Conservation (phyloP, 2,888 invertebrate species). For the Agrochola lychnidis region DNA sequence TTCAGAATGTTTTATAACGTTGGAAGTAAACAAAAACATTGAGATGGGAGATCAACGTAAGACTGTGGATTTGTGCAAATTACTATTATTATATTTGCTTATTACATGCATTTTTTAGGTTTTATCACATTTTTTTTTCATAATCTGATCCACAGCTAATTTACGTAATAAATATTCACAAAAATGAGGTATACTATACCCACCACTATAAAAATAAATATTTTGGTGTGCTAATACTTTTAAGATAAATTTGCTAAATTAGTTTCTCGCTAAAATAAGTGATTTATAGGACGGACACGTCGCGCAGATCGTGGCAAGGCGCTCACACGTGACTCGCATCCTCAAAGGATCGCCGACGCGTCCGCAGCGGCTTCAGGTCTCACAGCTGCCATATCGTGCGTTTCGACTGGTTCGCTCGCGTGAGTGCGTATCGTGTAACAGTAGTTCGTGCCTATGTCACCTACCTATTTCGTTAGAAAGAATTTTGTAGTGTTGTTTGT, state of each 20-base stretch:
- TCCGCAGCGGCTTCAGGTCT: constrained; percentile 59
- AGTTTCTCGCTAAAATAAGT: constrained; percentile 69
- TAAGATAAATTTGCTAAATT: constrained; percentile 79
- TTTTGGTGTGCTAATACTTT: constrained; percentile 90
- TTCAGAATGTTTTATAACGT: constrained; percentile 57
- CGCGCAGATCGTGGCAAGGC: constrained; percentile 63
- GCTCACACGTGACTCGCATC: constrained; percentile 10
- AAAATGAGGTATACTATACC: constrained; percentile 75
- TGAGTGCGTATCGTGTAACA: constrained; percentile 52
- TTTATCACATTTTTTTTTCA: constrained; percentile 73
- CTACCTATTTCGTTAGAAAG: constrained; percentile 48
- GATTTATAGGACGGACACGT: constrained; percentile 63
- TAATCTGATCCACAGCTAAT: constrained; percentile 73
- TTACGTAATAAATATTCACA: constrained; percentile 70
- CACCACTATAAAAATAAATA: constrained; percentile 83
- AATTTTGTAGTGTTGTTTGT: constrained; percentile 53
- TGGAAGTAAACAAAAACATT: constrained; percentile 60
- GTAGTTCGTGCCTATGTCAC: constrained; percentile 48
- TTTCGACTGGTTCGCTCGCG: constrained; percentile 61
- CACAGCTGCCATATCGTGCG: constrained; percentile 56
- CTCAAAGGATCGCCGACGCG: constrained; percentile 44
- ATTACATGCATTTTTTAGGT: constrained; percentile 47
- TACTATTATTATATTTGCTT: constrained; percentile 45
- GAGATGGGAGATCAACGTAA: constrained; percentile 71
- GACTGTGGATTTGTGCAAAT: constrained; percentile 64